Percentiles rank a stretch among this genome's conserved stretches.
phyloP scores from a whole-genome alignment of 2,113 vertebrate genomes.

The Ophiodon elongatus region DNA sequence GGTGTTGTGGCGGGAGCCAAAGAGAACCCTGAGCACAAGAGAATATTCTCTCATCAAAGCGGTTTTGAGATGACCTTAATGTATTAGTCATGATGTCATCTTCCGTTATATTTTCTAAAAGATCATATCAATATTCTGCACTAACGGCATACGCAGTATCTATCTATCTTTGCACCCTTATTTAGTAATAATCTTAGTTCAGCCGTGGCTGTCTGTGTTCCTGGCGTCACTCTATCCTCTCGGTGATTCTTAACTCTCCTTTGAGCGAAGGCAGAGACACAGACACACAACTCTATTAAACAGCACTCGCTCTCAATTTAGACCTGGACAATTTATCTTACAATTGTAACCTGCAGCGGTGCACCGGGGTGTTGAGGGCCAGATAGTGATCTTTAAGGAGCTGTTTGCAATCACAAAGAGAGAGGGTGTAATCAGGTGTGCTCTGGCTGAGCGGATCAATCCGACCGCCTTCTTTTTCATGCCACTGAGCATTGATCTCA shows the following conservation, averaged over 20 bases:
- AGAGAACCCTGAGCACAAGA: not conserved
- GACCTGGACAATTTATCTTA: conserved; percentile 76
- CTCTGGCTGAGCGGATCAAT: conserved; percentile 81
- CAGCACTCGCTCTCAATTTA: conserved; percentile 73
- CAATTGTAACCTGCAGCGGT: conserved; percentile 76
- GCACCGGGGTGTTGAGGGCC: conserved; percentile 41
- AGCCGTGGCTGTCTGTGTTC: conserved; percentile 29
- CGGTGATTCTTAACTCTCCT: conserved; percentile 64
- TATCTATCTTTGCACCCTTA: conserved; percentile 40
- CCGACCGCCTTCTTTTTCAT: conserved; percentile 57
- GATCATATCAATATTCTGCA: conserved; percentile 8
- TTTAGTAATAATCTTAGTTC: conserved; percentile 38
- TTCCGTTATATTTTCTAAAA: not conserved
- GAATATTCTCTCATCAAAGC: conserved; percentile 49
- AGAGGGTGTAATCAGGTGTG: conserved; percentile 77
- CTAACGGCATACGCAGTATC: not conserved
- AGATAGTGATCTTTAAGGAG: conserved; percentile 78
- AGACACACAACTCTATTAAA: conserved; percentile 75
- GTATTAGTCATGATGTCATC: conserved; percentile 36
- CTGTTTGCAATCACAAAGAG: conserved; percentile 84
- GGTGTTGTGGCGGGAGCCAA: conserved; percentile 32
- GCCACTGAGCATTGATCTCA: conserved; percentile 77
- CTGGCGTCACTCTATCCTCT: conserved; percentile 20
- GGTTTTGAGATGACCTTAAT: conserved; percentile 51
- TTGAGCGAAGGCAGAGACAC: conserved; percentile 38